Evolutionary conservation across 1,140 invertebrate genomes (phyloP), one percentile per base, ranked within the genome.

Genomic region (Drosophila mauritiana): DNA sequence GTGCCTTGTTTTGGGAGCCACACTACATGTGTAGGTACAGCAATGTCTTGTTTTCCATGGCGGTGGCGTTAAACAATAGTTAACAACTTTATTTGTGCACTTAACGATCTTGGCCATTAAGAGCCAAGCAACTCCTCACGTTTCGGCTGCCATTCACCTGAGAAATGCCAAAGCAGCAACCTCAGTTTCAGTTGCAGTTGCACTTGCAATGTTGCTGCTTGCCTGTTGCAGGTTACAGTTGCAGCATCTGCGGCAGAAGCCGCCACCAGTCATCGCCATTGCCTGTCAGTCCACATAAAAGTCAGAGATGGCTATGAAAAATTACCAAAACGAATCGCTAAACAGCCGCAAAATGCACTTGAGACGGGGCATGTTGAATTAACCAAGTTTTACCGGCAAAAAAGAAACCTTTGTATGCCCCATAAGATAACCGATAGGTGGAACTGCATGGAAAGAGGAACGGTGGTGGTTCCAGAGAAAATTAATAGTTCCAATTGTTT

Each of bases 211-310:
- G 59, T 52, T 42, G 58, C 58, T 22, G 52, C 31, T 54, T 54
- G 36, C 52, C 1, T 12, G 52, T 39, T 37, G 51, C 34, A 7
- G 34, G 17, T 39, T 62, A 53, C 31, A 17, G 49, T 15, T 20
- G 42, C 48, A n/a, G 58, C 67, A 53, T 20, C 48, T 53, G 49
- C 49, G 36, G 68, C 68, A 70, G 68, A 69, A 70, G 67, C 67
- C 64, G 67, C 46, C 43, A 69, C 63, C 63, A 56, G 62, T 68
- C 63, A 68, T 53, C 65, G 49, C 65, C 51, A 49, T 65, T 40
- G 67, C 73, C 77, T 84, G 81, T 83, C 68, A 82, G 80, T 65
- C 57, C 75, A 75, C 61, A 82, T 81, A 79, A 79, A 79, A 69
- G 22, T 58, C 62, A 74, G 81, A 78, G 52, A 54, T 61, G 58